phyloP scores from a whole-genome alignment of 1,140 invertebrate species.

The Papilio glaucus region DNA sequence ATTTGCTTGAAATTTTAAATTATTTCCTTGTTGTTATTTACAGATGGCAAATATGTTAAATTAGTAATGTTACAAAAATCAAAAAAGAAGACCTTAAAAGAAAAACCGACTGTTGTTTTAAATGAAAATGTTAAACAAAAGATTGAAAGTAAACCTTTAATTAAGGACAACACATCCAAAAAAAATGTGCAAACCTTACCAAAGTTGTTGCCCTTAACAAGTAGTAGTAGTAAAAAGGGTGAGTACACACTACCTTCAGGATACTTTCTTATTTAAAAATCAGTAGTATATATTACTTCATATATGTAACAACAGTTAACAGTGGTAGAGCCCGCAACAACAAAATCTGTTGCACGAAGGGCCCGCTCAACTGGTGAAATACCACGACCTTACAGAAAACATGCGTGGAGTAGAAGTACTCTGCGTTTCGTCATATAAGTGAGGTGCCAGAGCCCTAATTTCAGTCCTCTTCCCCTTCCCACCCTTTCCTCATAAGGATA shows the following conservation, averaged over 20 bases:
- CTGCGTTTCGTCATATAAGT: too few species aligned
- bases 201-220: slow-evolving; percentile 62
- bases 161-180: slow-evolving; percentile 36
- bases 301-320: too few species aligned
- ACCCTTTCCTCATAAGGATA: too few species aligned
- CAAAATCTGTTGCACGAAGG: too few species aligned
- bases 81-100: slow-evolving; percentile 55
- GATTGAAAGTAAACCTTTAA: slow-evolving; percentile 43
- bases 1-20: neutral
- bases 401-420: too few species aligned
- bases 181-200: slow-evolving; percentile 58
- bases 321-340: too few species aligned
- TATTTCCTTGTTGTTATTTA: slow-evolving; percentile 42
- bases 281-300: neutral
- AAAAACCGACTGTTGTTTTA: slow-evolving; percentile 41
- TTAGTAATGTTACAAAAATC: slow-evolving; percentile 64
- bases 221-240: slow-evolving; percentile 63
- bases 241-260: slow-evolving; percentile 37
- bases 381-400: too few species aligned
- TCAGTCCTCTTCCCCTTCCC: too few species aligned
- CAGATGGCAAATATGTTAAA: slow-evolving; percentile 66
- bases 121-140: slow-evolving; percentile 45
- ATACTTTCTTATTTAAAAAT: neutral
- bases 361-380: too few species aligned
- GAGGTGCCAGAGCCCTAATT: too few species aligned